Base-by-base conservation (phyloP, 2,113 vertebrate genomes). In the Barbus barbus region DNA sequence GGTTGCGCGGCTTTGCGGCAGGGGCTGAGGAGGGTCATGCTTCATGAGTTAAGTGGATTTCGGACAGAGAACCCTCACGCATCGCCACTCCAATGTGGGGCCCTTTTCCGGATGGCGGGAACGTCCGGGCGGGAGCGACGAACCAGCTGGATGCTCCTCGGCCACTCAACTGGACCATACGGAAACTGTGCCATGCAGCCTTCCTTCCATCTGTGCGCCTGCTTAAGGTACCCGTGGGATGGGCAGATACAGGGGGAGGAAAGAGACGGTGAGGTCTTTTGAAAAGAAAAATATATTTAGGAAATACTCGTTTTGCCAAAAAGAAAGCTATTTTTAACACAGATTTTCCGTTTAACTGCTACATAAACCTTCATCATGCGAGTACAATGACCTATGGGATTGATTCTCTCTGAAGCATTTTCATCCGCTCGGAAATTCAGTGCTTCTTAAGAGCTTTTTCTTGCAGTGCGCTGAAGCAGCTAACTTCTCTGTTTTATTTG, bases 91-190 rank as follows among this genome's bases (percentile, higher is more conserved):
- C 92, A 33, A 90, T 44, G 92, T 89, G 93, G 94, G 93, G 91
- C 88, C 92, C 84, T 87, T 89, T 90, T 89, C 90, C 92, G 91
- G 94, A 93, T 91, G 90, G 93, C 74, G 91, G 93, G 91, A 90
- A 90, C 90, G 90, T 90, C 89, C 82, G 74, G 80, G 69, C 73
- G 16, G 84, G 79, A 65, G 83, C 94, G 95, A 98, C 97, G 96
- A 98, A 95, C 96, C 98, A 98, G 91, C 94, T 94, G 91, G 97
- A 99, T 82, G 94, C 96, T 89, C 96, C 97, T 87, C 96, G 97
- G 90, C 98, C 98, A 69, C 91, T 99, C 90, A 99, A 99, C 95
- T 99, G 98, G 97, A 99, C 98, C 94, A 99, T 99, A 93, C 95
- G 97, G 90, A 99, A 99, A 94, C 97, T 99, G 90, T 99, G 98